These are phyloP conservation scores for Paguma larvata DNA, from an alignment of 2,797 vertebrate species.

Conservation along the genomic window DNA sequence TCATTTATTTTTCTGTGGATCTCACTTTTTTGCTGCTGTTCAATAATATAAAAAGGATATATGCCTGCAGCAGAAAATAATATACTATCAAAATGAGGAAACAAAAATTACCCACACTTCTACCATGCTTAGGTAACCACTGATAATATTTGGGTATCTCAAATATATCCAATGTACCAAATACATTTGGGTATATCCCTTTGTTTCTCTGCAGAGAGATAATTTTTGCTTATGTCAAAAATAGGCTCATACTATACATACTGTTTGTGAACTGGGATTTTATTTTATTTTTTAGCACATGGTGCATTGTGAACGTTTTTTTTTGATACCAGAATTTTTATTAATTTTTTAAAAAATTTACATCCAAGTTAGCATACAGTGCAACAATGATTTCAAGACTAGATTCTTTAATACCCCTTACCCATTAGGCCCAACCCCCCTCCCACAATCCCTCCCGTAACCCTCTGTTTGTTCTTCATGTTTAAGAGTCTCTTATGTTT, in stretches of 20 bases:
- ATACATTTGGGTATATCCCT: not conserved
- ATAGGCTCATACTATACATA: not conserved
- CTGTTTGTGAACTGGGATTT: not conserved
- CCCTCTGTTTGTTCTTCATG: too few relatives aligned
- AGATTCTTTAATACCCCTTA: too few relatives aligned
- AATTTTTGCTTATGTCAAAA: conserved; percentile 40
- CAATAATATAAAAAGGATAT: not conserved
- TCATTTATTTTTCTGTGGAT: conserved; percentile 21
- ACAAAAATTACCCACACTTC: conserved; percentile 6
- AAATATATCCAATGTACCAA: not conserved
- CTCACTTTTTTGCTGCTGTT: not conserved
- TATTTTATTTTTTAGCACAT: not conserved
- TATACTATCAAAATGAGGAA: conserved; percentile 19
- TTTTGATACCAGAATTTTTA: too few relatives aligned
- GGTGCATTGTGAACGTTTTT: not conserved
- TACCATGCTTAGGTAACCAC: not conserved
- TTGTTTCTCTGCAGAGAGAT: not conserved
- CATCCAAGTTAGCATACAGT: too few relatives aligned
- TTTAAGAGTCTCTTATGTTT: too few relatives aligned
- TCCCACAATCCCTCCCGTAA: too few relatives aligned
- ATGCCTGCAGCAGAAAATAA: conserved; percentile 19
- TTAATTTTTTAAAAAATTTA: too few relatives aligned
- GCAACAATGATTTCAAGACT: too few relatives aligned
- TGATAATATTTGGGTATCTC: not conserved
- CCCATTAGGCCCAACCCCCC: too few relatives aligned